Conservation (phyloP, 2,113 vertebrate species). For the Procavia capensis region DNA sequence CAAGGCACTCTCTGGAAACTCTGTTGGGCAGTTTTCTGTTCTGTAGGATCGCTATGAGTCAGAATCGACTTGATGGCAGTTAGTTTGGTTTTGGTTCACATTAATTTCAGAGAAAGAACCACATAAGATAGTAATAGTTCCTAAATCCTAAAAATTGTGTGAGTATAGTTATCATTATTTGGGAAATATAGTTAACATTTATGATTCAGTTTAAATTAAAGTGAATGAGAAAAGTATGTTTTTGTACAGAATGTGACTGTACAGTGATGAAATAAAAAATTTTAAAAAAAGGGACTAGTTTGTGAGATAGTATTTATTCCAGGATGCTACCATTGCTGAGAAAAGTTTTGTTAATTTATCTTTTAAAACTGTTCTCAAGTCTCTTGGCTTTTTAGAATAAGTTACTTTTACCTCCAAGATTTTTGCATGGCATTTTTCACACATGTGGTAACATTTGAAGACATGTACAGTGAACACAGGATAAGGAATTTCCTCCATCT, state of each 20-base stretch:
- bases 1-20: no score
- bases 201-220: constrained; percentile 19
- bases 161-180: not conserved
- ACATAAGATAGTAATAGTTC: not conserved
- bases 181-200: constrained; percentile 18
- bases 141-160: constrained; percentile 29
- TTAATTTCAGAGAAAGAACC: constrained; percentile 50
- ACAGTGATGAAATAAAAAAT: not conserved
- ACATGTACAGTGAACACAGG: constrained; percentile 37
- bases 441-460: not conserved
- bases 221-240: constrained; percentile 51
- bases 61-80: no score
- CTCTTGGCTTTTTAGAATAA: constrained; percentile 47
- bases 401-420: not conserved
- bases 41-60: no score
- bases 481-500: not conserved
- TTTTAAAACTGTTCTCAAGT: not conserved
- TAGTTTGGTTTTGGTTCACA: no score
- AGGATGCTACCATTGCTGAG: not conserved
- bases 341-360: not conserved
- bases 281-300: no score
- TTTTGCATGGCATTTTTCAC: constrained; percentile 44
- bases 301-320: constrained; percentile 48
- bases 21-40: no score
- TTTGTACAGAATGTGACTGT: constrained; percentile 29